These are phyloP conservation scores for Octodon degus DNA, from an alignment of 2,113 vertebrate genomes.

Conservation along the genomic window DNA sequence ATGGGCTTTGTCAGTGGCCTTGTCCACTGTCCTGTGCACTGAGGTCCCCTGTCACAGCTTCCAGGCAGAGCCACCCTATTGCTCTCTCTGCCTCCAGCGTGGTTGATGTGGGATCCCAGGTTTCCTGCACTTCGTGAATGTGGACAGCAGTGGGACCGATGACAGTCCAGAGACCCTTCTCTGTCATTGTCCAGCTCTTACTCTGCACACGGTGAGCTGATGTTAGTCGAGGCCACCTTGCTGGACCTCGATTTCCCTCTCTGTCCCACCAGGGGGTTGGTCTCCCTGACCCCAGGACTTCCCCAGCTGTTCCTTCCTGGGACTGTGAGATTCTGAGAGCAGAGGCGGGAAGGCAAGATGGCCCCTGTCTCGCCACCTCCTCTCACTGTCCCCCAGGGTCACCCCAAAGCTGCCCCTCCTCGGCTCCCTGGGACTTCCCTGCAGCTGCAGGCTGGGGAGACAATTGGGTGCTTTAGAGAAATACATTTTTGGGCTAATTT, in stretches of 20 bases:
- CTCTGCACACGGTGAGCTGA: not conserved
- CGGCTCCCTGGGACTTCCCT: constrained; percentile 88
- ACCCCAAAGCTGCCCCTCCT: constrained; percentile 83
- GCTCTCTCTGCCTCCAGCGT: not conserved
- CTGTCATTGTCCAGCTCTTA: not conserved
- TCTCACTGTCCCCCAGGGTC: constrained; percentile 84
- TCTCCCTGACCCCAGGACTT: not conserved
- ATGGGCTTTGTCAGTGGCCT: not conserved
- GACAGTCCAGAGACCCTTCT: not conserved
- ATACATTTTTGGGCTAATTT: constrained; percentile 93
- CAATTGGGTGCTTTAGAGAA: constrained; percentile 92
- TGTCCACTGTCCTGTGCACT: not conserved
- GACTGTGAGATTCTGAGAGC: constrained; percentile 50
- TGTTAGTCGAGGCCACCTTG: not conserved
- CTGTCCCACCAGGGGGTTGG: not conserved
- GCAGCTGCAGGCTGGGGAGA: constrained; percentile 91
- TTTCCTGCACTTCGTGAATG: not conserved
- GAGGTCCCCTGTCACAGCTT: not conserved
- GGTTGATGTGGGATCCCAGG: not conserved
- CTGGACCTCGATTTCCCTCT: constrained; percentile 59
- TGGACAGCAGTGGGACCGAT: not conserved
- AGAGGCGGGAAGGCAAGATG: constrained; percentile 65
- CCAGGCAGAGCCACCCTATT: fast-evolving
- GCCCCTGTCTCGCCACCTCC: constrained; percentile 64
- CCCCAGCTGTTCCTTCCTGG: constrained; percentile 56